phyloP scores from a whole-genome alignment of 2,113 vertebrate genomes.

The Alligator mississippiensis region DNA sequence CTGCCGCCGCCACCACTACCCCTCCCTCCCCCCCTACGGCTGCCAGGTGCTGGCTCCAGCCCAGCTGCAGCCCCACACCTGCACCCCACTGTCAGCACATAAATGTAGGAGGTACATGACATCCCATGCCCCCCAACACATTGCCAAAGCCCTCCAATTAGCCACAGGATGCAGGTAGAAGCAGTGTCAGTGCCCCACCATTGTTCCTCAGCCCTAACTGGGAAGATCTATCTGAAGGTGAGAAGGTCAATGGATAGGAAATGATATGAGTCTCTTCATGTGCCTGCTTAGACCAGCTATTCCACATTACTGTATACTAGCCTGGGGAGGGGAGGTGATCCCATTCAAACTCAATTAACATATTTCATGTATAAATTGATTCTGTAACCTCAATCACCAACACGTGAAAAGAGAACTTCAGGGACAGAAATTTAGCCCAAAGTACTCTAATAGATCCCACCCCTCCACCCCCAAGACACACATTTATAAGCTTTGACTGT shows the following conservation, averaged over 20 bases:
- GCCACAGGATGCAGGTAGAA: neutral
- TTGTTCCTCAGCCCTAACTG: neutral
- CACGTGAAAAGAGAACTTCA: neutral
- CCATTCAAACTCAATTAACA: neutral
- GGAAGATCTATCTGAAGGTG: neutral
- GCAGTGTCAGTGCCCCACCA: fast-evolving
- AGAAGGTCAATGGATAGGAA: neutral
- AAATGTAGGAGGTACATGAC: too few species aligned
- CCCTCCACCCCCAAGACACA: neutral
- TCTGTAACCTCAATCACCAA: neutral
- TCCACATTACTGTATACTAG: neutral
- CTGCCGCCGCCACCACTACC: too few species aligned
- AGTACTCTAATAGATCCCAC: neutral
- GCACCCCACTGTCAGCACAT: too few species aligned
- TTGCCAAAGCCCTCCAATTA: neutral
- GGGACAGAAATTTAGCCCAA: neutral
- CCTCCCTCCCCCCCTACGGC: too few species aligned
- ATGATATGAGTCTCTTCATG: neutral
- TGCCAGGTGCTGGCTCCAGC: too few species aligned
- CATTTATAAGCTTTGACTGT: too few species aligned
- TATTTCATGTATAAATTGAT: neutral
- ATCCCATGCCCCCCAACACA: too few species aligned
- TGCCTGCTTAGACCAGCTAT: neutral
- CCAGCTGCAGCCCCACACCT: too few species aligned
- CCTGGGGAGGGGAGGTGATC: neutral